Percentiles rank a stretch among this genome's conserved stretches.
Evolutionary conservation across 1,140 invertebrate genomes (phyloP).

Genomic region (Penaeus chinensis): DNA sequence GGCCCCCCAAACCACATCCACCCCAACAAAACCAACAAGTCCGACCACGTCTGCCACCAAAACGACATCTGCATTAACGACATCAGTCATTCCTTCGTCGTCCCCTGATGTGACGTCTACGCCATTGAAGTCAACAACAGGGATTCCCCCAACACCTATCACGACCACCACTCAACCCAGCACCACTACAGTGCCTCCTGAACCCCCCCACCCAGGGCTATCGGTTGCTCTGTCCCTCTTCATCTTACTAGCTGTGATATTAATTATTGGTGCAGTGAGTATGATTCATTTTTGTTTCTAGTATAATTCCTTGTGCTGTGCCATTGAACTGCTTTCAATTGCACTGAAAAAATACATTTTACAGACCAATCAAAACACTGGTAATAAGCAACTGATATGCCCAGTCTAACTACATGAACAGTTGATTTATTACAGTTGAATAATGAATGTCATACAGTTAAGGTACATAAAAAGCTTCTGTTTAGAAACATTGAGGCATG

Average conservation of each 20-base stretch:
- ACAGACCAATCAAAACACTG: too few relatives aligned
- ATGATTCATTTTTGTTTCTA: not conserved
- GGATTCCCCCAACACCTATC: not conserved
- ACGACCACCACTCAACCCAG: slow-evolving; percentile 12
- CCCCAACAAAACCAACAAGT: not conserved
- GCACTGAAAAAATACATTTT: too few relatives aligned
- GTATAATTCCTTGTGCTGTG: too few relatives aligned
- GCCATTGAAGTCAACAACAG: not conserved
- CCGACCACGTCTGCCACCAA: slow-evolving; percentile 13
- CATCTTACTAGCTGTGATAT: slow-evolving; percentile 41
- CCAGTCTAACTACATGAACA: too few relatives aligned
- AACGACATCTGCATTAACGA: not conserved
- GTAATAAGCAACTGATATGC: too few relatives aligned
- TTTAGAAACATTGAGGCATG: too few relatives aligned
- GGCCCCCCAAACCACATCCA: not conserved
- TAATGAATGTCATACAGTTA: too few relatives aligned
- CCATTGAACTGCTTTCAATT: too few relatives aligned
- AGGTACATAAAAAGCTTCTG: too few relatives aligned
- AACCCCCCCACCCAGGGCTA: slow-evolving; percentile 19
- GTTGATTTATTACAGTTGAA: too few relatives aligned
- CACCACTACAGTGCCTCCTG: slow-evolving; percentile 10
- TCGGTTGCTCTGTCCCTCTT: slow-evolving; percentile 40
- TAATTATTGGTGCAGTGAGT: slow-evolving; percentile 52
- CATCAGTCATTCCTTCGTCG: too few relatives aligned
- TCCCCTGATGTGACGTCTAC: too few relatives aligned